Base-by-base conservation (phyloP, 2,888 invertebrate species). In the Synergus umbraculus region DNA sequence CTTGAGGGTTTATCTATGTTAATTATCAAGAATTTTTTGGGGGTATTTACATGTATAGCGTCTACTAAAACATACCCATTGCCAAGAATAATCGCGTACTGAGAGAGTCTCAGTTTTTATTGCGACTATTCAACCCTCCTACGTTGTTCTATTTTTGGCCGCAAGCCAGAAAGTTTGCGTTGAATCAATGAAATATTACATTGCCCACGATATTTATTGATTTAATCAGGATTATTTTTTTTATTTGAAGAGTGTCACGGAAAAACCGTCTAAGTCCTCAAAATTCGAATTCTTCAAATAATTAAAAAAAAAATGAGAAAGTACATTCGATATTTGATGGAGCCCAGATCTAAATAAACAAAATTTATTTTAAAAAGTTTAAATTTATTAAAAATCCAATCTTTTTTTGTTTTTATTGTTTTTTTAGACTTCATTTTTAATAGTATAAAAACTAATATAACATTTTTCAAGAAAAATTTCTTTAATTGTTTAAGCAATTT, bases 171-270 rank as follows among this genome's bases (percentile, higher is more conserved):
- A 73, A 73, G 73, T 73, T 73, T 73, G 54, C 73, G 73, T 54
- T 73, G 73, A 73, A 73, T 73, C 73, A 73, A 73, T 73, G 73
- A 73, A 73, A 54, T 73, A 73, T 73, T 54, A 54, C 73, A 73
- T 73, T 73, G 54, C 73, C 41, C 15, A 73, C 54, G 37, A 73
- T 73, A 73, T 73, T 73, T 73, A 73, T 73, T 73, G 73, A 73
- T 73, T 73, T 54, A 54, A 73, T 73, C 73, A 54, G 73, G n/a
- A 15, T 54, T 54, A 73, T 54, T 73, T 73, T 49, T 73, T 43
- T 18, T n/a, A 65, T 65, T 65, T 65, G n/a, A 7, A 22, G 22
- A n/a, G 41, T 41, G n/a, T 37, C 37, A 37, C 7, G 5, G 37
- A 4, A 37, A 37, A 37, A 37, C 37, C 5, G 5, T 37, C 7